Evolutionary conservation across 2,888 invertebrate genomes (phyloP).

Genomic region (Hofmannophila pseudospretella): DNA sequence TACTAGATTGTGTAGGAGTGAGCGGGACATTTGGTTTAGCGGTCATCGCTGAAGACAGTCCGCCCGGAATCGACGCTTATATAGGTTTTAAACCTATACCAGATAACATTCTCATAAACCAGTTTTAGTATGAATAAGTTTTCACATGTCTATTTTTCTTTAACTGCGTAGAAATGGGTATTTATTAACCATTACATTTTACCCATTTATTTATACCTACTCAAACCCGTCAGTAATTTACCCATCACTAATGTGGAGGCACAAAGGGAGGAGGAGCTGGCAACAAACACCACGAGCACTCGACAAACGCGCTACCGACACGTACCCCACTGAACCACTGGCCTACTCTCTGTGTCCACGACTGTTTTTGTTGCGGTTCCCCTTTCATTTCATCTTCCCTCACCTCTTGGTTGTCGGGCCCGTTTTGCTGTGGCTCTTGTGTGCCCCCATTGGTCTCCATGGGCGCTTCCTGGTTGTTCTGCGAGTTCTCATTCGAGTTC

Average conservation of each 20-base stretch:
- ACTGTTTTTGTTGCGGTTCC: constrained; percentile 73
- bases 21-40: too few species aligned
- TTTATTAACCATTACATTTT: too few species aligned
- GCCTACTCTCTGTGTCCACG: constrained; percentile 85
- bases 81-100: too few species aligned
- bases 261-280: constrained; percentile 21
- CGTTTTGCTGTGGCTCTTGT: constrained; percentile 60
- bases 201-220: too few species aligned
- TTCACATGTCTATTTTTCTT: too few species aligned
- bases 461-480: constrained; percentile 56
- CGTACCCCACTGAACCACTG: constrained; percentile 85
- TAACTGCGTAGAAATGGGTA: too few species aligned
- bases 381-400: constrained; percentile 64
- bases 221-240: too few species aligned
- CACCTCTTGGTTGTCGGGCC: constrained; percentile 71
- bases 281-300: constrained; percentile 61
- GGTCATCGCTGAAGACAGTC: too few species aligned
- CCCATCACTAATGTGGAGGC: background rate
- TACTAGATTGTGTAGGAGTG: too few species aligned
- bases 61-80: too few species aligned
- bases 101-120: too few species aligned
- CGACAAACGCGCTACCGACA: constrained; percentile 71
- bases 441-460: constrained; percentile 72
- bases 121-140: too few species aligned
- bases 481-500: constrained; percentile 59